Evolutionary conservation across 2,888 invertebrate genomes (phyloP), one percentile per base, ranked within the genome.

Genomic region (Laothoe populi): DNA sequence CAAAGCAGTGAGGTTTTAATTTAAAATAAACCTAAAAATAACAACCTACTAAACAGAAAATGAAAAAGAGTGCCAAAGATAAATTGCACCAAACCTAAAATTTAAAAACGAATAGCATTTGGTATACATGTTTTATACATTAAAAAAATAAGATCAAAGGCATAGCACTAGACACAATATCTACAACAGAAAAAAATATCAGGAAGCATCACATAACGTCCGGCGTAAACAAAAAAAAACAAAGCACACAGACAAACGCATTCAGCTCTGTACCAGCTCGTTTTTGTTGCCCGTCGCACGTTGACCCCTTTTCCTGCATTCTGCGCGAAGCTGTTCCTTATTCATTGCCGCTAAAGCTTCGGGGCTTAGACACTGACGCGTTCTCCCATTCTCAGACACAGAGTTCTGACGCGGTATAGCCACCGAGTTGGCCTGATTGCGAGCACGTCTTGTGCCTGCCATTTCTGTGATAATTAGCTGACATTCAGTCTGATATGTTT

Each of bases 271-370:
- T 95, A 95, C 95, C 95, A 95, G 93, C 93, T 95, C 95, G 72
- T 92, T 93, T 90, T 95, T 95, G 93, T 94, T 95, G 83, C 95
- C 95, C 69, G 94, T 93, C 57, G 94, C 94, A 82, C 95, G 95
- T 84, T 95, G 95, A 71, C 95, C 95, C 76, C 95, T 87, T 89
- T 94, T 95, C 72, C 95, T 92, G 92, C 95, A 95, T 83, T 95
- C 95, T 63, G 90, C 89, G 75, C 95, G 94, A 70, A 95, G 92
- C 82, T 95, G 95, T 80, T 95, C 95, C 92, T 95, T 95, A 79
- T 93, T 95, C 93, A 95, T 94, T 68, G 93, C 88, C 64, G 93
- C 91, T 80, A 95, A 87, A 77, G 93, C 88, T 75, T 93, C 93
- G 62, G 90, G 89, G 67, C 84, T 90, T 70, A 92, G 78, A 69